phyloP scores from a whole-genome alignment of 2,888 invertebrate genomes.

The Habrosyne pyritoides region DNA sequence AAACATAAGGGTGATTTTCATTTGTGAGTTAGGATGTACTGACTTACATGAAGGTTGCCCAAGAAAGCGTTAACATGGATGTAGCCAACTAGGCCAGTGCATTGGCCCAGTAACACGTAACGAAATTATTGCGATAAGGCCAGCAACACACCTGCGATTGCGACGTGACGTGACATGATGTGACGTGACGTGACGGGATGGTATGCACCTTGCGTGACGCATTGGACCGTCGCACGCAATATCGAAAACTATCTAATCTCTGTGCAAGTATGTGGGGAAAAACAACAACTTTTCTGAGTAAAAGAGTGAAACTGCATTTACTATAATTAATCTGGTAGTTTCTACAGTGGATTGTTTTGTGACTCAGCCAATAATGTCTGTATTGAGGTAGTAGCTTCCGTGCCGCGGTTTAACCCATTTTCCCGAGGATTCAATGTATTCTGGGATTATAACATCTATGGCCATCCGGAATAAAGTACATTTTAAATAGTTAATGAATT shows the following conservation, averaged over 20 bases:
- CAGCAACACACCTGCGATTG: neutral
- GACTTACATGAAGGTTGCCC: slow-evolving; percentile 3
- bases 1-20: too few species aligned
- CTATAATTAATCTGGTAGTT: neutral
- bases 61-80: slow-evolving; percentile 2
- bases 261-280: neutral
- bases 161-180: neutral
- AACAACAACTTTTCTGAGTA: neutral
- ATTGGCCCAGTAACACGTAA: neutral
- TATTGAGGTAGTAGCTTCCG: too few species aligned
- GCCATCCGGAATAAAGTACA: too few species aligned
- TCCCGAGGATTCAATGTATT: too few species aligned
- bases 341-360: neutral
- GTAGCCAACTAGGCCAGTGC: slow-evolving; percentile 5
- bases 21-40: neutral
- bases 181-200: neutral
- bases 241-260: neutral
- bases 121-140: neutral
- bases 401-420: too few species aligned
- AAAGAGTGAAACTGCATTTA: neutral
- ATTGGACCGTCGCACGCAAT: neutral
- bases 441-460: too few species aligned
- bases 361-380: neutral
- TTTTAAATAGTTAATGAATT: too few species aligned
- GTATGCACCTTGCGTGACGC: neutral